Evolutionary conservation across 2,888 invertebrate genomes (phyloP), one percentile per base, ranked within the genome.

Genomic region (Leucoptera coffeella): DNA sequence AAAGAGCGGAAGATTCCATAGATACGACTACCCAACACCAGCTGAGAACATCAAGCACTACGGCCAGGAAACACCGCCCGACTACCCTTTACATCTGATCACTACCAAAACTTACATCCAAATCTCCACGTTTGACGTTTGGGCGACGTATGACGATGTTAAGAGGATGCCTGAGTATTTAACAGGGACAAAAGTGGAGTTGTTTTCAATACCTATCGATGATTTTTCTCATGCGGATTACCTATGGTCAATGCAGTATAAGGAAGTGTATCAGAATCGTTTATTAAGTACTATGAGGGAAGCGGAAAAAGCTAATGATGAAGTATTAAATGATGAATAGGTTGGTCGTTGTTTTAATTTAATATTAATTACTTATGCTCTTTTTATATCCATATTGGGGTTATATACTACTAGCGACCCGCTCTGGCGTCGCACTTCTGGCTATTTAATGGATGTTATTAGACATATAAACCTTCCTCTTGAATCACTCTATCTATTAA

Each of bases 191-290:
- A 37, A 42, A 1, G 27, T 38, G 1, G 34, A 30, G 2, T 20
- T 38, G 1, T 30, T 33, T 12, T 29, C 36, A 29, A 37, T 38
- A 2, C 33, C 30, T 1, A 37, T 49, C 5, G 31, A 36, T 0
- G 30, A 30, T 0, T 58, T 56, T 19, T 45, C 45, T 27, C 55
- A 55, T 33, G 40, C 36, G 3, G 54, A 54, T 15, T 55, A 48
- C 27, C 35, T 51, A 9, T 57, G 55, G 56, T 45, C 40, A 1
- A 29, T 15, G 0, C 42, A 49, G 23, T 48, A 35, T 0, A 45
- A 26, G 17, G 32, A 33, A 0, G 28, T 38, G 14, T 15, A 54
- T 1, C 51, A 47, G 21, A 39, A 45, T 10, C 31, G 23, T 3
- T 1, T 54, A 1, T 12, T 54, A 3, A 15, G 15, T 2, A 23